phyloP scores from a whole-genome alignment of 2,888 invertebrate species.

The Callyntrura sp. region DNA sequence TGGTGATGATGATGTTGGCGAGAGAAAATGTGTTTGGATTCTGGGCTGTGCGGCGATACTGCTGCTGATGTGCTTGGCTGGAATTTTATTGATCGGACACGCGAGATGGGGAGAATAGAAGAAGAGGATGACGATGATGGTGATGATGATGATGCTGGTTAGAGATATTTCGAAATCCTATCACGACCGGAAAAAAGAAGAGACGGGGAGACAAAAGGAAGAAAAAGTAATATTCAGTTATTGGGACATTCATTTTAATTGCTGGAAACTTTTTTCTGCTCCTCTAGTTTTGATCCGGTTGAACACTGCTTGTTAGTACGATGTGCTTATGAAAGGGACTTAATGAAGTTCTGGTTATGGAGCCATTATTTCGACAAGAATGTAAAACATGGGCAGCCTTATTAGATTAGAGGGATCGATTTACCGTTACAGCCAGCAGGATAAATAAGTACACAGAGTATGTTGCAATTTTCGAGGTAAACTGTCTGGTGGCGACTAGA shows the following conservation, averaged over 20 bases:
- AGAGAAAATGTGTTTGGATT: no score
- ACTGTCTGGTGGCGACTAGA: no score
- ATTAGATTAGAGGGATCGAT: not conserved
- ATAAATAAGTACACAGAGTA: no score
- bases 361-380: conserved; percentile 3
- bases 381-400: not conserved
- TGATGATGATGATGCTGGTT: no score
- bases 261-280: not conserved
- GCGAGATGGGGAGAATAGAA: no score
- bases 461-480: no score
- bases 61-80: no score
- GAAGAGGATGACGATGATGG: not conserved
- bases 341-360: not conserved
- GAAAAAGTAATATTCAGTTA: conserved; percentile 47
- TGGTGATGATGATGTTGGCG: not conserved
- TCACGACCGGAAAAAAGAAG: not conserved
- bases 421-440: not conserved
- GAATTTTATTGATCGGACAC: not conserved
- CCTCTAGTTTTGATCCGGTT: no score
- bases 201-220: not conserved
- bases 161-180: no score
- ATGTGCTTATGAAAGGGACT: not conserved
- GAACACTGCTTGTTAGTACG: no score
- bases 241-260: conserved; percentile 62
- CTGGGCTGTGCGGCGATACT: no score